Evolutionary conservation across 2,113 vertebrate species (phyloP).

Genomic region (Rissa tridactyla): DNA sequence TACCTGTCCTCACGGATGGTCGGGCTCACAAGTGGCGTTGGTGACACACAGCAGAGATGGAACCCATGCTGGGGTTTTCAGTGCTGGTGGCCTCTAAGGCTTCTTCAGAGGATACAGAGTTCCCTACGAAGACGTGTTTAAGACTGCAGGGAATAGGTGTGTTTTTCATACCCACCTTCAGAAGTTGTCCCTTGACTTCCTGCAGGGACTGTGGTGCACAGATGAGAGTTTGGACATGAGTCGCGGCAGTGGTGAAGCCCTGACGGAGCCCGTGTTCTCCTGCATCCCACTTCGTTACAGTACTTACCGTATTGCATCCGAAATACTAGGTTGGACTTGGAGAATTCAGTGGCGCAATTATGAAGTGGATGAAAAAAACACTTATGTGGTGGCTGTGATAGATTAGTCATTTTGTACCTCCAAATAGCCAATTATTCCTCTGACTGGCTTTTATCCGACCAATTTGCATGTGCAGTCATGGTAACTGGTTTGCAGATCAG

Average conservation of each 20-base stretch:
- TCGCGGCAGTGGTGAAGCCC: background rate
- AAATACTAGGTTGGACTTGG: background rate
- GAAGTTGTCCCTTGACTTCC: background rate
- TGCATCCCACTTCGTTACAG: background rate
- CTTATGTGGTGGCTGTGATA: conserved; percentile 53
- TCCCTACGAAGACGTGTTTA: background rate
- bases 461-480: conserved; percentile 69
- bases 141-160: background rate
- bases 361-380: background rate
- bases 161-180: background rate
- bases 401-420: conserved; percentile 63
- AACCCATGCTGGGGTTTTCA: background rate
- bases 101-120: background rate
- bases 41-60: background rate
- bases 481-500: conserved; percentile 63
- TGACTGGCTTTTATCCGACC: conserved; percentile 65
- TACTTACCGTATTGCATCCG: background rate
- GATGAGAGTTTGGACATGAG: background rate
- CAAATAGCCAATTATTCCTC: conserved; percentile 64
- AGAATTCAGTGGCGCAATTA: conserved; percentile 36
- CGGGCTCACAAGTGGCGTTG: background rate
- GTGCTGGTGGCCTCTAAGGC: background rate
- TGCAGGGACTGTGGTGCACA: background rate
- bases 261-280: background rate
- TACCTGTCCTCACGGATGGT: background rate